Percentiles rank a stretch among this genome's conserved stretches.
Conservation (phyloP, 30 jellyfish, hydroid and myxozoan species). For the Nemopilema nomurai region DNA sequence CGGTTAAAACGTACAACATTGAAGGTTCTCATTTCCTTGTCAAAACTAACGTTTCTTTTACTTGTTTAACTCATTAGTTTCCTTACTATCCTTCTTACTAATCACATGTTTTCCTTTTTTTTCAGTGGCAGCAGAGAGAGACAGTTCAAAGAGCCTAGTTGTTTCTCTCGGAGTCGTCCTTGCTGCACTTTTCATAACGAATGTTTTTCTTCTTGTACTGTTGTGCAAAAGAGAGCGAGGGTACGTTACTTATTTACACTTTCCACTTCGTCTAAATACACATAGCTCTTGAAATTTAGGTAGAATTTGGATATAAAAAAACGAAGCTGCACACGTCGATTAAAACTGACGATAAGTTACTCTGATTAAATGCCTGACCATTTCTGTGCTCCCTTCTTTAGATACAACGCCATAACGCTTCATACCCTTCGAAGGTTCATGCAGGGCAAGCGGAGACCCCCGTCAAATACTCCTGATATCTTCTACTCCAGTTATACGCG, state of each 20-base stretch:
- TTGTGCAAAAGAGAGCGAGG: constrained; percentile 69
- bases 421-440: constrained; percentile 38
- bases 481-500: constrained; percentile 51
- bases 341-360: no score
- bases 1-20: no score
- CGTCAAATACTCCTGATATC: constrained; percentile 38
- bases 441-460: constrained; percentile 16
- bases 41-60: no score
- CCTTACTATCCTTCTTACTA: no score
- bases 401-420: constrained; percentile 32
- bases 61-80: no score
- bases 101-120: neutral
- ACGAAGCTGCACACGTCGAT: neutral
- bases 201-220: constrained; percentile 37
- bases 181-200: constrained; percentile 51
- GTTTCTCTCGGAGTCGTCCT: constrained; percentile 62
- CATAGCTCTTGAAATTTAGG: neutral
- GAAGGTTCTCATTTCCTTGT: no score
- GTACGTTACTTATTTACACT: constrained; percentile 21
- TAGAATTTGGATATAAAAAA: neutral
- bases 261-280: neutral
- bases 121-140: constrained; percentile 41
- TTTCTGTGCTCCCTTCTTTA: no score
- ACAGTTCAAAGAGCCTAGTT: constrained; percentile 49
- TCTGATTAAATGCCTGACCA: no score